Evolutionary conservation across 1,140 invertebrate genomes (phyloP), one percentile per base, ranked within the genome.

Genomic region (Carposina sasakii): DNA sequence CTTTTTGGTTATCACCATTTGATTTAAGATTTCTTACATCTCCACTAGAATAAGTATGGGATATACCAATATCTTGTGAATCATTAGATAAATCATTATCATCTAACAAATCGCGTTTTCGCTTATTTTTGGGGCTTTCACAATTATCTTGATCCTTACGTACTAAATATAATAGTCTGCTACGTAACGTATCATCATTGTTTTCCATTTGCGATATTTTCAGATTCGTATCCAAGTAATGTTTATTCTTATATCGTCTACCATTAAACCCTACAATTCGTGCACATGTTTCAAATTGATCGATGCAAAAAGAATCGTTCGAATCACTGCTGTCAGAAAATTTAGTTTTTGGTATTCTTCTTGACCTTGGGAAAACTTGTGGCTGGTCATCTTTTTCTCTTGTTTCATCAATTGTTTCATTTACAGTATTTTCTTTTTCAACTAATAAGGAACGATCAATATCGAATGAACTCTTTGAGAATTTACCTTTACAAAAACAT

Each of bases 401-500:
- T n/a, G n/a, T n/a, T n/a, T n/a, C n/a, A 36, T n/a, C 2, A 16
- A 16, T 9, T 13, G 33, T 36, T 9, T 36, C 13, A 36, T 36
- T 36, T 17, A 36, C n/a, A n/a, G n/a, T n/a, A n/a, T n/a, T 16
- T 36, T 36, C 33, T 13, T 10, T 4, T 36, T 36, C 33, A 2
- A 16, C 33, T 13, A 36, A 9, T 16, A 36, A 9, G 9, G 15
- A 16, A 3, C 8, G 2, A 36, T 19, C 16, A 6, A 37, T n/a
- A 39, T 41, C 17, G 28, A 19, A 19, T 12, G 37, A 40, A 42
- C 23, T 63, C 47, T 71, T 52, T 31, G 56, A 67, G 62, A 84
- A 78, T 64, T 56, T 75, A 21, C 75, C 65, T 55, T 77, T 76
- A 50, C 81, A 84, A 65, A 84, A 84, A 67, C 81, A 84, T 56